Conservation (phyloP, 2,797 vertebrate genomes). For the Arnoldichthys spilopterus region DNA sequence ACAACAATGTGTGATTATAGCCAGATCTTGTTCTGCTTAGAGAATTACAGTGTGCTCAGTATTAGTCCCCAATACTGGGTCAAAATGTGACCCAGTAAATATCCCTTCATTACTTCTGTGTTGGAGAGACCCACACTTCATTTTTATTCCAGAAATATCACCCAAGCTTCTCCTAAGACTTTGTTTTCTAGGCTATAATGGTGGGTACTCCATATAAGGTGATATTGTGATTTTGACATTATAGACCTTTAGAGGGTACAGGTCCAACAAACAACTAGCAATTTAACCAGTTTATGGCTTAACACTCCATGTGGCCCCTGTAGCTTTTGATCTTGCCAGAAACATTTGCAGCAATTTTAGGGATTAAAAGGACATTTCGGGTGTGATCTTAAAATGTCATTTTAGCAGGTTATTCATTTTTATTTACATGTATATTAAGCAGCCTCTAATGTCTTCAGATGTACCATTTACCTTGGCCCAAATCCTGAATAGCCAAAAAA, state of each 20-base stretch:
- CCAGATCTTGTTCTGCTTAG: not conserved
- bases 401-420: constrained; percentile 1
- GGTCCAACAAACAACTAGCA: not conserved
- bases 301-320: not conserved
- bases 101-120: not conserved
- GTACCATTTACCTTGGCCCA: constrained; percentile 44
- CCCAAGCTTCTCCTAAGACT: not conserved
- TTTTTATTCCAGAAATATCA: constrained; percentile 3
- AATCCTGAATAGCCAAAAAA: constrained; percentile 1
- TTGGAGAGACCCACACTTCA: not conserved
- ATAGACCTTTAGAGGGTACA: not conserved
- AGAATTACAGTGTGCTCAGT: not conserved
- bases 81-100: not conserved
- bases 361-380: constrained; percentile 3
- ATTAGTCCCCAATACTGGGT: not conserved
- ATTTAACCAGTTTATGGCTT: constrained; percentile 11
- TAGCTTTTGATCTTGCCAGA: constrained; percentile 14
- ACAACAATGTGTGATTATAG: not conserved
- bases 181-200: not conserved
- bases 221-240: not conserved
- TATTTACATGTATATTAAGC: constrained; percentile 21
- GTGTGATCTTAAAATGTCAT: constrained; percentile 20
- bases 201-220: not conserved
- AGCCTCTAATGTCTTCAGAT: constrained; percentile 18
- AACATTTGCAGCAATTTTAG: not conserved